These are phyloP conservation scores for Drosophila robusta DNA, from an alignment of 2,888 invertebrate species.

Conservation along the genomic window DNA sequence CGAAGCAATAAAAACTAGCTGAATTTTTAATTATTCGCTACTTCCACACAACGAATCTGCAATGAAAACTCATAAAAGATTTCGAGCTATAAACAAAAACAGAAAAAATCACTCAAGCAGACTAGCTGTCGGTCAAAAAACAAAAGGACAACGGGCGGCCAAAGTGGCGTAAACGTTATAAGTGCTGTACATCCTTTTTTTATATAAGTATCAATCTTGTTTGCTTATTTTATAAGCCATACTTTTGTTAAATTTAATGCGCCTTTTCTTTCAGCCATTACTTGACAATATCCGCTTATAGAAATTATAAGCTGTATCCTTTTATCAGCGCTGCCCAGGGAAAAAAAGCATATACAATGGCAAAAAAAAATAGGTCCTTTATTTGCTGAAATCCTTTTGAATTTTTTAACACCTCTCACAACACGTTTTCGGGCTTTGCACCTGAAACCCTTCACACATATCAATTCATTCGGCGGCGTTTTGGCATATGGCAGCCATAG, in stretches of 20 bases:
- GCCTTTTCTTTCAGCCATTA: slow-evolving; percentile 16
- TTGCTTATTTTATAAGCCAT: neutral
- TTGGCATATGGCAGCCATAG: slow-evolving; percentile 17
- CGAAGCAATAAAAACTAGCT: slow-evolving; percentile 63
- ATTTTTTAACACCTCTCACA: slow-evolving; percentile 35
- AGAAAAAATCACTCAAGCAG: neutral
- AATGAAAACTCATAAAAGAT: slow-evolving; percentile 32
- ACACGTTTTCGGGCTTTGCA: slow-evolving; percentile 17
- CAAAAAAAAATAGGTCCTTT: slow-evolving; percentile 1
- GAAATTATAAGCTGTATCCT: slow-evolving; percentile 14
- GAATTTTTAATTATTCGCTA: slow-evolving; percentile 73
- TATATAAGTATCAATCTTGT: neutral
- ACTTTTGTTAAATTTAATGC: neutral
- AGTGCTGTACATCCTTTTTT: neutral
- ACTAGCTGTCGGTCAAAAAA: slow-evolving; percentile 4
- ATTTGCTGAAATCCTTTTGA: slow-evolving; percentile 21
- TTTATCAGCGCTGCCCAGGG: slow-evolving; percentile 4
- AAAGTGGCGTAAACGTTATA: slow-evolving; percentile 18
- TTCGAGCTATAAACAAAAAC: slow-evolving; percentile 11
- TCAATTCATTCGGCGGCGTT: slow-evolving; percentile 35
- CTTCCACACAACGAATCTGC: slow-evolving; percentile 48
- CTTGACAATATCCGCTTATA: slow-evolving; percentile 12
- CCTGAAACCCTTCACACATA: slow-evolving; percentile 38
- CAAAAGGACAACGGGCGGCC: slow-evolving; percentile 17
- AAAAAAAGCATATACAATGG: neutral